phyloP scores from a whole-genome alignment of 1,140 invertebrate genomes.

The Brachionus sp. region DNA sequence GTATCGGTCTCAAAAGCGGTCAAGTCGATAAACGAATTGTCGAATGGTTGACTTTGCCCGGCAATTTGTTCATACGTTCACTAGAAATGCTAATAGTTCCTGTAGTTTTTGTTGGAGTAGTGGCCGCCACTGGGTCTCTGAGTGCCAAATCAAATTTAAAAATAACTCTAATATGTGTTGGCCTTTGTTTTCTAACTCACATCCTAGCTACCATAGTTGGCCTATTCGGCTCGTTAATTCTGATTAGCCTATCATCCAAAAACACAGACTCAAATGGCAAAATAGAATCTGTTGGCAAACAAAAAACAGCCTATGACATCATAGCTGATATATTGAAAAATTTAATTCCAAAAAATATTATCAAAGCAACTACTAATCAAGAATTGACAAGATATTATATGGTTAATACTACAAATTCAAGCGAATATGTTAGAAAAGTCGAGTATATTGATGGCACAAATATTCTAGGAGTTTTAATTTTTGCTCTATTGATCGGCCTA shows the following conservation, averaged over 20 bases:
- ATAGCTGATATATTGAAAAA: constrained; percentile 34
- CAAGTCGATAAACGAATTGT: not conserved
- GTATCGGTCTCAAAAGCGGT: not conserved
- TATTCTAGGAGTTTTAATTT: constrained; percentile 37
- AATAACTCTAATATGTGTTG: constrained; percentile 33
- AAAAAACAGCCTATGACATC: constrained; percentile 39
- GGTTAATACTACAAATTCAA: not conserved
- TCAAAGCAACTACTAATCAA: constrained; percentile 42
- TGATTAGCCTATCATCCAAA: constrained; percentile 7
- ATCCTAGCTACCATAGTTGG: not conserved
- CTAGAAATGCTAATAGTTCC: constrained; percentile 29
- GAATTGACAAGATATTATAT: constrained; percentile 6
- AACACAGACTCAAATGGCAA: not conserved
- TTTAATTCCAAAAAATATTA: constrained; percentile 43
- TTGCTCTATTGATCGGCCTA: constrained; percentile 35
- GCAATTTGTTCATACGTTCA: constrained; percentile 32
- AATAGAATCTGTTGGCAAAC: not conserved
- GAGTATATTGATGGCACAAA: constrained; percentile 41
- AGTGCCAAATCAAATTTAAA: constrained; percentile 38
- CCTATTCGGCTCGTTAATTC: not conserved
- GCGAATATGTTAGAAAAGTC: not conserved
- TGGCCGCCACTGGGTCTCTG: constrained; percentile 29
- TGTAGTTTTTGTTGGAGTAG: constrained; percentile 43
- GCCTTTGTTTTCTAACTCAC: constrained; percentile 19
- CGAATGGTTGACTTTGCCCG: constrained; percentile 26